phyloP scores from a whole-genome alignment of 2,888 invertebrate species.

The Rhimphoctona megacephalus region DNA sequence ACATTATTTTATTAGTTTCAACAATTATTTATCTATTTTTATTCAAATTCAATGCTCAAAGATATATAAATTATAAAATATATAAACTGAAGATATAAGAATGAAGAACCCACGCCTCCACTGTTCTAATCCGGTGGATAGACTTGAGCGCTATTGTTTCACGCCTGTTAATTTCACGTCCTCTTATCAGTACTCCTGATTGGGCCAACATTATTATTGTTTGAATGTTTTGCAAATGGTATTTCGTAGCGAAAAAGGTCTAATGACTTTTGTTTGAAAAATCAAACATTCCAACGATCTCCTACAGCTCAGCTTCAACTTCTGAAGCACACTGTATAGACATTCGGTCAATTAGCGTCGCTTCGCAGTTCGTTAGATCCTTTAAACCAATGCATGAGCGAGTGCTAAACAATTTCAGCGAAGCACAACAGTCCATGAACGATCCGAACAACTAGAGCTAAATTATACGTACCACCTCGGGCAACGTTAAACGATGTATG shows the following conservation, averaged over 20 bases:
- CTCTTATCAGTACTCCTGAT: background rate
- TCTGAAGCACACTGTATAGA: conserved; percentile 1
- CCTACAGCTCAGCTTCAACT: background rate
- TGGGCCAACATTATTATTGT: background rate
- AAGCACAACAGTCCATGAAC: conserved; percentile 37
- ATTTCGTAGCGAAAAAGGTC: background rate
- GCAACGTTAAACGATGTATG: background rate
- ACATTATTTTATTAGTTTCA: background rate
- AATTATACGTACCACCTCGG: conserved; percentile 33
- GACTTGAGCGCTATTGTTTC: background rate
- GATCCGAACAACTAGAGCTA: conserved; percentile 47
- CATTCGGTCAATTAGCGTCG: conserved; percentile 76
- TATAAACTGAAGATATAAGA: too few relatives aligned
- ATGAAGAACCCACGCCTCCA: background rate
- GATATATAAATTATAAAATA: too few relatives aligned
- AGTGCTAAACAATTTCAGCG: conserved; percentile 55
- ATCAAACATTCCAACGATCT: background rate
- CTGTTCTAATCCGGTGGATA: background rate
- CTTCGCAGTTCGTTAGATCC: conserved; percentile 81
- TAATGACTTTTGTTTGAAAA: background rate
- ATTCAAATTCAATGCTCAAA: background rate
- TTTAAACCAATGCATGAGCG: conserved; percentile 74
- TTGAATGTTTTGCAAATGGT: background rate
- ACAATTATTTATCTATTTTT: background rate
- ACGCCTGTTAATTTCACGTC: background rate